Base-by-base conservation (phyloP, 92 coral and sea anemone genomes). In the Chrysogorgia sp. region DNA sequence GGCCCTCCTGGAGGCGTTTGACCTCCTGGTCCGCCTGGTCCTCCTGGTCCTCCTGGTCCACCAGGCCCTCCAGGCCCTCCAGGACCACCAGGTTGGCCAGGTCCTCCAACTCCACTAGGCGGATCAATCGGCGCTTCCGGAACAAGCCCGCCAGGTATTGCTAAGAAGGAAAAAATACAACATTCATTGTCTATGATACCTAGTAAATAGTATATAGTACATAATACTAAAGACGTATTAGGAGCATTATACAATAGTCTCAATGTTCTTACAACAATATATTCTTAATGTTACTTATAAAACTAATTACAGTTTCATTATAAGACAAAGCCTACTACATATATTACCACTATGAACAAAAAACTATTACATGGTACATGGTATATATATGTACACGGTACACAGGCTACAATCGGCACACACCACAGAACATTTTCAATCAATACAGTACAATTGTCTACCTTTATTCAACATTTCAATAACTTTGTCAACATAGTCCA, bases 31-130 rank as follows among this genome's bases (percentile, higher is more conserved):
- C 53, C 80, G 60, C 86, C 79, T 12, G 90, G 86, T 2, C 90
- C 85, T 2, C 80, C 85, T 0, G 92, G 92, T 28, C 86, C 88
- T 10, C 87, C 82, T 37, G 87, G 92, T 22, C 85, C 87, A 31
- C 92, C 63, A 4, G 63, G 63, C 22, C 63, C 63, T 1, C 63
- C 63, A 12, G 63, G 63, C 10, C 63, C 63, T 3, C 29, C 63
- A 6, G 63, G 63, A 13, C 63, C 63, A 23, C 63, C 63, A 7
- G 63, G 91, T 0, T 88, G 88, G 40, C 86, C 63, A 14, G 63
- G 63, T 57, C 63, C 63, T 57, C 63, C 63, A 29, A 57, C 17
- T 57, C 63, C 63, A 19, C 32, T 57, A 23, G 63, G 63, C 23
- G 63, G 34, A 57, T 57, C 63, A 29, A 57, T 22, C 22, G 63